Evolutionary conservation across 2,888 invertebrate genomes (phyloP).

Genomic region (Schizaphis graminum): DNA sequence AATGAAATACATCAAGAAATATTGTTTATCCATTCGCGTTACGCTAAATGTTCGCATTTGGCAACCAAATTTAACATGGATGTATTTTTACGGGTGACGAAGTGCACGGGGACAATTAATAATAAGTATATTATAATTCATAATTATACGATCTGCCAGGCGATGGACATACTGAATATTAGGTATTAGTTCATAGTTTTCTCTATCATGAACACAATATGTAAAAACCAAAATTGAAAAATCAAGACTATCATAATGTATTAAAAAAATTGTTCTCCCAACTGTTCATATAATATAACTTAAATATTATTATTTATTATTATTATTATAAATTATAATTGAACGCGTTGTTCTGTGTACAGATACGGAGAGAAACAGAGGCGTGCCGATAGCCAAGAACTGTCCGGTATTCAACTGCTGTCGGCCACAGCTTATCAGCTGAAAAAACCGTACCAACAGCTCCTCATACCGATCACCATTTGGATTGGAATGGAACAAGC

Average conservation of each 20-base stretch:
- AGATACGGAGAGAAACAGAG: constrained; percentile 91
- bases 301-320: not conserved
- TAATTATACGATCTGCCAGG: not conserved
- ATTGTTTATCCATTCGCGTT: not conserved
- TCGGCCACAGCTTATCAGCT: constrained; percentile 92
- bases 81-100: too few species aligned
- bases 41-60: too few species aligned
- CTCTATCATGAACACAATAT: not conserved
- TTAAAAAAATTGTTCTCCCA: not conserved
- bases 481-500: constrained; percentile 99
- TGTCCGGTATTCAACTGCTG: constrained; percentile 84
- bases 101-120: too few species aligned
- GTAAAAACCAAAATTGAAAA: too few species aligned
- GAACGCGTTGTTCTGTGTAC: constrained; percentile 67
- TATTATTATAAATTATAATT: not conserved
- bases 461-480: constrained; percentile 93
- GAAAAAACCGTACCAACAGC: constrained; percentile 90
- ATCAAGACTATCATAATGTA: not conserved
- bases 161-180: not conserved
- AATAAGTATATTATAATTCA: not conserved
- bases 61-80: too few species aligned
- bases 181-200: not conserved
- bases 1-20: not conserved
- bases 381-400: constrained; percentile 80
- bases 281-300: not conserved